phyloP scores from a whole-genome alignment of 2,113 vertebrate species.

The Petaurus breviceps region DNA sequence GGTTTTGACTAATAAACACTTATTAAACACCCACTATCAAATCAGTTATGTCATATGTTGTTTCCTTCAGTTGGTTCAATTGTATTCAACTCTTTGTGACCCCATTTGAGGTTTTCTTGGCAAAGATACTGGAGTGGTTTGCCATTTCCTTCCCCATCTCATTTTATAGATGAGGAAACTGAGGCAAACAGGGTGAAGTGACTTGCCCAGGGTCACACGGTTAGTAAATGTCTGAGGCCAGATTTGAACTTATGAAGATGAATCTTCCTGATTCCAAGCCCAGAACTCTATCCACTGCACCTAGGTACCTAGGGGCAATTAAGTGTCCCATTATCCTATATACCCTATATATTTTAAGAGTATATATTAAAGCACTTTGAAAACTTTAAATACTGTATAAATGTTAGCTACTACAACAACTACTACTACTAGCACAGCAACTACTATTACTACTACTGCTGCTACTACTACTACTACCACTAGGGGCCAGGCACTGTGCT shows the following conservation, averaged over 20 bases:
- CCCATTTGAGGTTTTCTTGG: no score
- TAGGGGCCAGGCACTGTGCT: background rate
- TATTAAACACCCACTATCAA: background rate
- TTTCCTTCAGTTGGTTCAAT: background rate
- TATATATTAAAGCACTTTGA: background rate
- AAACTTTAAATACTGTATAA: background rate
- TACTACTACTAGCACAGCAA: background rate
- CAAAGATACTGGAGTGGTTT: background rate
- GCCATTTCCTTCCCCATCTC: background rate
- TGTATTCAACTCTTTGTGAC: background rate
- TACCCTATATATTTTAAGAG: background rate
- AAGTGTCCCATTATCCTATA: background rate
- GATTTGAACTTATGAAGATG: background rate
- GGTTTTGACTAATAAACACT: background rate
- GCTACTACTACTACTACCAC: background rate
- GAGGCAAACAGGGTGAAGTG: background rate
- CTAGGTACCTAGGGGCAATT: background rate
- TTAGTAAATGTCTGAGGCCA: background rate
- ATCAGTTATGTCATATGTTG: background rate
- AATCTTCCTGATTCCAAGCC: background rate
- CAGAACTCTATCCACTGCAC: background rate
- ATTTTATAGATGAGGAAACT: background rate
- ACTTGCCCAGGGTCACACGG: background rate
- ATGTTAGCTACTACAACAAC: background rate
- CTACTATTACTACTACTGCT: no score